Evolutionary conservation across 2,797 vertebrate genomes (phyloP).

Genomic region (Chelon auratus): DNA sequence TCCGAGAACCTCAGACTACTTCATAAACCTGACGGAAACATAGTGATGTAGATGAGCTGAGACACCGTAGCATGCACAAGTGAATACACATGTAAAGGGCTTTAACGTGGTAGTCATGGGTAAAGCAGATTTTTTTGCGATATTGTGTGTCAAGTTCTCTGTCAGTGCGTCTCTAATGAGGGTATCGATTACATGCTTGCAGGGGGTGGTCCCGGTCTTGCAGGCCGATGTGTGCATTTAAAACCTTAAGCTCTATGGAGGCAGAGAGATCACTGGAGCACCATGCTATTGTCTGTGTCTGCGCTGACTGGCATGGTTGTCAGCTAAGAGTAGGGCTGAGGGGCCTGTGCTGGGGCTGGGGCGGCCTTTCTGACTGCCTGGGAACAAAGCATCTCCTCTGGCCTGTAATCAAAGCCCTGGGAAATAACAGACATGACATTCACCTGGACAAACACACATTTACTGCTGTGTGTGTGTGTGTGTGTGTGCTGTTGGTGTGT

Average conservation of each 20-base stretch:
- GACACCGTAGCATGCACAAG: constrained; percentile 43
- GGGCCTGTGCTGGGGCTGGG: constrained; percentile 57
- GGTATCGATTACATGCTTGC: constrained; percentile 75
- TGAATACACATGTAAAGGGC: constrained; percentile 50
- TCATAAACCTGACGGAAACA: constrained; percentile 14
- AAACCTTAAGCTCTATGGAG: constrained; percentile 70
- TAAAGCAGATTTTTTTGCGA: constrained; percentile 46
- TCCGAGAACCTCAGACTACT: constrained; percentile 19
- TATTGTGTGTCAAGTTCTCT: constrained; percentile 66
- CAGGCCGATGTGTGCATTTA: constrained; percentile 72
- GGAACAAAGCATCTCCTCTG: constrained; percentile 81
- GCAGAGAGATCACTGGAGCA: constrained; percentile 64
- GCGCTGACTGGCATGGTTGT: constrained; percentile 69
- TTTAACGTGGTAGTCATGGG: constrained; percentile 36
- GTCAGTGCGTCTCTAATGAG: constrained; percentile 75
- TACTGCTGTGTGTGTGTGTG: constrained; percentile 34
- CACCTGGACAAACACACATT: constrained; percentile 73
- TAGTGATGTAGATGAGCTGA: constrained; percentile 38
- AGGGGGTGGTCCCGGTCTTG: constrained; percentile 68
- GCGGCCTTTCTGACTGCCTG: constrained; percentile 73
- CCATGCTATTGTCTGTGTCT: constrained; percentile 70
- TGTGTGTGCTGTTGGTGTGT: constrained; percentile 14
- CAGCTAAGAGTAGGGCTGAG: constrained; percentile 70
- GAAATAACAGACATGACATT: constrained; percentile 80
- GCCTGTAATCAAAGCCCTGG: constrained; percentile 85